A percentile compares a stretch with the other conserved stretches of the same genome.
phyloP scores from a whole-genome alignment of 1,140 invertebrate genomes.

The Ceratosolen fusciceps region DNA sequence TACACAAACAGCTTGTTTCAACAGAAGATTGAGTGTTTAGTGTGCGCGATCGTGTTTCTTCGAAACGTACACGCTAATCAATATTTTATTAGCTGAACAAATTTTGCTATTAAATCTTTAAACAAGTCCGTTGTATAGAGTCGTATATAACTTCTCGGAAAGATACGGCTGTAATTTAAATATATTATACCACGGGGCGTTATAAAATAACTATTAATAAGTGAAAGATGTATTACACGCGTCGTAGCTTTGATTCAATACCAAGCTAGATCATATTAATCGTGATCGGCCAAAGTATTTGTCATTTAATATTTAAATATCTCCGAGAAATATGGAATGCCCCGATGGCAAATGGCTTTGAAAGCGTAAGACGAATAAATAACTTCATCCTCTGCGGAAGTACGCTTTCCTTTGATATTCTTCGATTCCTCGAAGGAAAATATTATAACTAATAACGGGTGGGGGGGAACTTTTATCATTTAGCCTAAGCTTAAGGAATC shows the following conservation, averaged over 20 bases:
- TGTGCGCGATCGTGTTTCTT: no score
- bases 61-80: no score
- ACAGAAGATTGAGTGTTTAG: no score
- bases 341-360: not conserved
- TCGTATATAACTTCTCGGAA: no score
- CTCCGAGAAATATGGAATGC: not conserved
- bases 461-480: conserved; percentile 56
- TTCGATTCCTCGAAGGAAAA: not conserved
- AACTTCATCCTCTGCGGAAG: not conserved
- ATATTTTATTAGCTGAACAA: no score
- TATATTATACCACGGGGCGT: no score
- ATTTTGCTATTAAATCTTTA: no score
- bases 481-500: conserved; percentile 51
- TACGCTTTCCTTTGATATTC: not conserved
- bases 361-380: not conserved
- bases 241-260: not conserved
- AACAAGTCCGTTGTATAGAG: no score
- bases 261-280: not conserved
- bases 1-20: no score
- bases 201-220: no score
- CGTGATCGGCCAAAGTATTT: not conserved
- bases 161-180: no score
- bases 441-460: conserved; percentile 10
- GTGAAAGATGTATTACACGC: not conserved
- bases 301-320: no score